These are phyloP conservation scores for Pectinophora gossypiella DNA, from an alignment of 1,140 invertebrate species.

Conservation along the genomic window DNA sequence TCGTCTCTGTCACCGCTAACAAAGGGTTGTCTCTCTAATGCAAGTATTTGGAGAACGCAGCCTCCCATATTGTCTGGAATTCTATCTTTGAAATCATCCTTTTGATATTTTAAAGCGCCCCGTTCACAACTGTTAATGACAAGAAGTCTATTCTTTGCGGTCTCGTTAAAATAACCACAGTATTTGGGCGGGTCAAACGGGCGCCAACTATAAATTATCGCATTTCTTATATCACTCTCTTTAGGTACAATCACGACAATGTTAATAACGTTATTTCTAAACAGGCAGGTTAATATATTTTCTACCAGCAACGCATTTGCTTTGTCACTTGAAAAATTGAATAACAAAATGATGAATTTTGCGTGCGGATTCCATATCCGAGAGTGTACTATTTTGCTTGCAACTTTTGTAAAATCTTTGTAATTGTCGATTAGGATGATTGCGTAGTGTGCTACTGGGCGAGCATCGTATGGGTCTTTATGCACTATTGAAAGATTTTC, in stretches of 20 bases:
- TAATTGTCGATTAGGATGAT: constrained; percentile 43
- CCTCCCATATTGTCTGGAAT: constrained; percentile 46
- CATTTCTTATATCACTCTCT: constrained; percentile 28
- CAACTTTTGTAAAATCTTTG: constrained; percentile 37
- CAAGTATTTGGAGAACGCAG: constrained; percentile 43
- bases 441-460: constrained; percentile 44
- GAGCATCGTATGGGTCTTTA: constrained; percentile 25
- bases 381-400: constrained; percentile 31
- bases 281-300: constrained; percentile 44
- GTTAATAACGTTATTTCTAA: constrained; percentile 46
- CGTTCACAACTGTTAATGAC: constrained; percentile 41
- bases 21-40: constrained; percentile 53
- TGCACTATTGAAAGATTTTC: constrained; percentile 9
- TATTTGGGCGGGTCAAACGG: constrained; percentile 58
- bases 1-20: constrained; percentile 32
- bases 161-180: constrained; percentile 55
- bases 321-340: constrained; percentile 20
- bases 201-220: constrained; percentile 47
- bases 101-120: constrained; percentile 31
- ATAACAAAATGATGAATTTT: constrained; percentile 44
- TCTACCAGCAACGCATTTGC: constrained; percentile 24
- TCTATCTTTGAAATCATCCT: constrained; percentile 35
- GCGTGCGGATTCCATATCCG: constrained; percentile 58
- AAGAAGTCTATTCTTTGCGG: constrained; percentile 30
- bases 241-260: constrained; percentile 40